These are phyloP conservation scores for Melanostoma mellinum DNA, from an alignment of 2,888 invertebrate species.

Conservation along the genomic window DNA sequence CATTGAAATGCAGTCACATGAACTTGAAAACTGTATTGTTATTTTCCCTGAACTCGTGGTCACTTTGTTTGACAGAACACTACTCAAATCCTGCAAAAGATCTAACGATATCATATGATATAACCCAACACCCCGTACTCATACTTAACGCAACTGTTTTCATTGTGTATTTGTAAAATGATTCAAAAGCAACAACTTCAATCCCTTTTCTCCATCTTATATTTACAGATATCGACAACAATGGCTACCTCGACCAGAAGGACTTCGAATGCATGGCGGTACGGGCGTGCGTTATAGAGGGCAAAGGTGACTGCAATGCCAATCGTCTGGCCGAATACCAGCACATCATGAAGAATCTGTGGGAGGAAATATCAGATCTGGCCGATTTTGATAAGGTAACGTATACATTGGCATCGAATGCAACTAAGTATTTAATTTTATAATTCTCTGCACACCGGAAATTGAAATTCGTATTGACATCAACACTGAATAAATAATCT, in stretches of 20 bases:
- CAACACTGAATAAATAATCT: slow-evolving; percentile 27
- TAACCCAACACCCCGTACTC: neutral
- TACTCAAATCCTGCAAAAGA: slow-evolving; percentile 15
- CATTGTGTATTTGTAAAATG: neutral
- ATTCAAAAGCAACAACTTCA: slow-evolving; percentile 8
- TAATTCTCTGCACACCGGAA: no score
- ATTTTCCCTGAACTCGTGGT: slow-evolving; percentile 29
- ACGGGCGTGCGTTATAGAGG: slow-evolving; percentile 90
- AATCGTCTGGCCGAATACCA: slow-evolving; percentile 89
- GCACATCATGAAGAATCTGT: slow-evolving; percentile 91
- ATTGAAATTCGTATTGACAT: neutral
- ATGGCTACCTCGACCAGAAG: slow-evolving; percentile 90
- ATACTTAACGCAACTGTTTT: neutral
- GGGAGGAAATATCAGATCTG: slow-evolving; percentile 93
- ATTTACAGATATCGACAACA: slow-evolving; percentile 91
- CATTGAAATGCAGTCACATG: slow-evolving; percentile 13
- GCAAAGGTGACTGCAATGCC: slow-evolving; percentile 90
- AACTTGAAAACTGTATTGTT: neutral
- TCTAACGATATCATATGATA: no score
- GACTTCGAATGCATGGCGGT: slow-evolving; percentile 93
- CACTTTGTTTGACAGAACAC: slow-evolving; percentile 20
- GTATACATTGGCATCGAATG: neutral
- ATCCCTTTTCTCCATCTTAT: slow-evolving; percentile 39
- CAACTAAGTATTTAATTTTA: no score
- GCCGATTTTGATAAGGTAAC: slow-evolving; percentile 93